Percentiles rank a stretch among this genome's conserved stretches.
These are phyloP conservation scores for Galago senegalensis DNA, from an alignment of 2,797 vertebrate species.

Conservation along the genomic window DNA sequence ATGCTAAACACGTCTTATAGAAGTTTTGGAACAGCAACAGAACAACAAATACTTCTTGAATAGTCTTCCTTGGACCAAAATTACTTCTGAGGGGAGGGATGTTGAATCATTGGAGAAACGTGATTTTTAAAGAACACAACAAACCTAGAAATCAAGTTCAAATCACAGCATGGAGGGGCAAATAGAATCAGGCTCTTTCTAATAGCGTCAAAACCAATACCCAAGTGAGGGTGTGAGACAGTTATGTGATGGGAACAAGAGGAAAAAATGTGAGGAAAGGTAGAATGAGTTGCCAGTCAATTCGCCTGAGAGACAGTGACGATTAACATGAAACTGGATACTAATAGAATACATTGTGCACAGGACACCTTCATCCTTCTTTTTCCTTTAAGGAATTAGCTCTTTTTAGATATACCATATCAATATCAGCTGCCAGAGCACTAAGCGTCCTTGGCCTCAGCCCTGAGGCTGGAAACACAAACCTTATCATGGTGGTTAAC, in stretches of 20 bases:
- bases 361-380: not conserved
- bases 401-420: not conserved
- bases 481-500: not conserved
- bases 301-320: not conserved
- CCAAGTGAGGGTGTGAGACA: not conserved
- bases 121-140: not conserved
- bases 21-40: not conserved
- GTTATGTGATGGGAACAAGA: not conserved
- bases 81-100: not conserved
- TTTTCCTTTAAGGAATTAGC: not conserved
- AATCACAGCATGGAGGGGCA: not conserved
- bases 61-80: not conserved
- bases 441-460: not conserved
- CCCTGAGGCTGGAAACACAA: not conserved
- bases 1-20: not conserved
- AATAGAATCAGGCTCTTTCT: not conserved
- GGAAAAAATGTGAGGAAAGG: not conserved
- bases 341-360: not conserved
- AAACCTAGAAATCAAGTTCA: slow-evolving; percentile 38
- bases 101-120: not conserved
- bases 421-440: not conserved
- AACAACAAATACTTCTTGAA: not conserved
- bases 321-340: not conserved
- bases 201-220: not conserved
- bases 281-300: not conserved